Evolutionary conservation across 2,797 vertebrate genomes (phyloP).

Genomic region (Gymnoscopelus braueri): DNA sequence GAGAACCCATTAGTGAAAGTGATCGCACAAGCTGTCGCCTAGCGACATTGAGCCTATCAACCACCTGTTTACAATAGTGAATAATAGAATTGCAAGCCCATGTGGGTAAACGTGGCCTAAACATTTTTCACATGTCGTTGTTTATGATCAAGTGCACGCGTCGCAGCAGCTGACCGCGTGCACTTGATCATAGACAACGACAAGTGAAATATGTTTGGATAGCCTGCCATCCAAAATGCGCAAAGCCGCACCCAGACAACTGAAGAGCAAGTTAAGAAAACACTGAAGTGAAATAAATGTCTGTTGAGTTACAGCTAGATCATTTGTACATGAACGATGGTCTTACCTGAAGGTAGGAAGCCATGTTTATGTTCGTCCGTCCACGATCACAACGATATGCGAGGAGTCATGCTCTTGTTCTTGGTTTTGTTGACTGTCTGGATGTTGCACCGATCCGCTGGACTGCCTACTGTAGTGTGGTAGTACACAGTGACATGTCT

Average conservation of each 20-base stretch:
- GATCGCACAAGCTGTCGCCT: not conserved
- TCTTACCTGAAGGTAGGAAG: conserved; percentile 81
- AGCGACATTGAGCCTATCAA: conserved; percentile 27
- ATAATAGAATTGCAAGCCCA: not conserved
- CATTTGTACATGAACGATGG: not conserved
- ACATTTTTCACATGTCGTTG: no score
- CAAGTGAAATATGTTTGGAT: no score
- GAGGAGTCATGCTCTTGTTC: conserved; percentile 63
- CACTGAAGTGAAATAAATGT: not conserved
- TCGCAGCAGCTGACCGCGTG: no score
- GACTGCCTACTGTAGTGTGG: conserved; percentile 21
- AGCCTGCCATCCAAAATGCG: conserved; percentile 4
- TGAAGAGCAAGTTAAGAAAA: conserved; percentile 21
- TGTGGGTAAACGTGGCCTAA: no score
- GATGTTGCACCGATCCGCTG: conserved; percentile 30
- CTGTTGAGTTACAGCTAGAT: no score
- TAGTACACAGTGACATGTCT: conserved; percentile 28
- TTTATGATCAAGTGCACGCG: no score
- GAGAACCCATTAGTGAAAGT: not conserved
- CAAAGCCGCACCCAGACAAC: conserved; percentile 50
- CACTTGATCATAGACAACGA: no score
- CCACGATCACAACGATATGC: conserved; percentile 42
- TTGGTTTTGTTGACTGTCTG: conserved; percentile 34
- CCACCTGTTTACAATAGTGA: conserved; percentile 61
- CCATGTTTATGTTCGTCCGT: conserved; percentile 62